A percentile compares a stretch with the other conserved stretches of the same genome.
Evolutionary conservation across 2,888 invertebrate species (phyloP).

Genomic region (Catocala fraxini): DNA sequence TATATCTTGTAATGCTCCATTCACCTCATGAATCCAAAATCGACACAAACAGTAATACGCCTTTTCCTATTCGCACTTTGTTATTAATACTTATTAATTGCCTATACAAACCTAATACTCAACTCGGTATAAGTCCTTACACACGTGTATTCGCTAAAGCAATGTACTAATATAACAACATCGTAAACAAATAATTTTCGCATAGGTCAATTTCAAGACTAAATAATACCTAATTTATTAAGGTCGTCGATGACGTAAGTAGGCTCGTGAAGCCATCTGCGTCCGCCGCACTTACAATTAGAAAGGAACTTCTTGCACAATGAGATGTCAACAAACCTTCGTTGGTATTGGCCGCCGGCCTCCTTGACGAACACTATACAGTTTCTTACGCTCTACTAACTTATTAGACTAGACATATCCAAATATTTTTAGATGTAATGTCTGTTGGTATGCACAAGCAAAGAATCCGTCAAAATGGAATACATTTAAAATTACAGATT

Average conservation of each 20-base stretch:
- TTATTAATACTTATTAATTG: no score
- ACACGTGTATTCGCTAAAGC: no score
- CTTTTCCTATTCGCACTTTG: no score
- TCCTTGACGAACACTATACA: constrained; percentile 5
- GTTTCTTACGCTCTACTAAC: constrained; percentile 22
- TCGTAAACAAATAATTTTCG: no score
- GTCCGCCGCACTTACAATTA: constrained; percentile 4
- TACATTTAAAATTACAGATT: no score
- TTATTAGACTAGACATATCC: constrained; percentile 7
- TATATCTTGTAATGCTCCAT: no score
- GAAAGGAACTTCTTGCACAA: constrained; percentile 36
- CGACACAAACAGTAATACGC: no score
- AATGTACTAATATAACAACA: no score
- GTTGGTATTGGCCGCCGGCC: constrained; percentile 3
- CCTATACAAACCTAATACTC: no score
- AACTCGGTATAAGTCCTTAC: no score
- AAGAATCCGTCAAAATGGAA: no score
- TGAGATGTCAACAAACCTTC: constrained; percentile 37
- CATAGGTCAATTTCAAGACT: neutral
- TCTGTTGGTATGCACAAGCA: neutral
- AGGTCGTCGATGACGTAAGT: constrained; percentile 27
- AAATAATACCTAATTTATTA: constrained; percentile 1
- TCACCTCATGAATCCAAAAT: no score
- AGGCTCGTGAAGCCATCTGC: neutral
- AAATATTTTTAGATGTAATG: neutral